Evolutionary conservation across 2,113 vertebrate species (phyloP).

Genomic region (Conger conger): DNA sequence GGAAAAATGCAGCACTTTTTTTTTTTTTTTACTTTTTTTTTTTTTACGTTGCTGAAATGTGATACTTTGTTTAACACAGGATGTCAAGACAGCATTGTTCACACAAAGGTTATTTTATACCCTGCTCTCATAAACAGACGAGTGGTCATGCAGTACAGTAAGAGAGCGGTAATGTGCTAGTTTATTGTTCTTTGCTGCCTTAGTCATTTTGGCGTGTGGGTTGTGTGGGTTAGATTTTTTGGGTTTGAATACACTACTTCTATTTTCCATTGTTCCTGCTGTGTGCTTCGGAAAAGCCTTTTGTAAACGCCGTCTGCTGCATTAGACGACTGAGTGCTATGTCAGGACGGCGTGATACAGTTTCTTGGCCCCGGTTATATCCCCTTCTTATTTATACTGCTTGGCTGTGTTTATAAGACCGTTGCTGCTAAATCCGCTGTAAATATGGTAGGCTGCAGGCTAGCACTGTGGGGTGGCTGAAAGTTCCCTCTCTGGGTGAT

Average conservation of each 20-base stretch:
- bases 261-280: constrained; percentile 1
- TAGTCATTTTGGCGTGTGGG: not conserved
- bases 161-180: constrained; percentile 9
- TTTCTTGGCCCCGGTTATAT: no score
- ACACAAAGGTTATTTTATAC: constrained; percentile 9
- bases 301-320: not conserved
- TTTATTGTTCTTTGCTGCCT: constrained; percentile 1
- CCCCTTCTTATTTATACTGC: no score
- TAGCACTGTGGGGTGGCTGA: no score
- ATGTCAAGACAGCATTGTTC: not conserved
- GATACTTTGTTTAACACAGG: not conserved
- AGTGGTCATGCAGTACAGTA: not conserved
- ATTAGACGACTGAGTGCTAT: not conserved
- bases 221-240: not conserved
- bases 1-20: not conserved
- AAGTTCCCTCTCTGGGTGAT: no score
- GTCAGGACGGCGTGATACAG: not conserved
- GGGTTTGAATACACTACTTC: not conserved
- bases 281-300: not conserved
- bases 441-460: no score
- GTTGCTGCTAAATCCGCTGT: no score
- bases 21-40: not conserved
- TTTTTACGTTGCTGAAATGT: not conserved
- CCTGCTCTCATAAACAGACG: not conserved
- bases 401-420: no score